A percentile compares a stretch with the other conserved stretches of the same genome.
These are phyloP conservation scores for Lophius piscatorius DNA, from an alignment of 2,113 vertebrate species.

Conservation along the genomic window DNA sequence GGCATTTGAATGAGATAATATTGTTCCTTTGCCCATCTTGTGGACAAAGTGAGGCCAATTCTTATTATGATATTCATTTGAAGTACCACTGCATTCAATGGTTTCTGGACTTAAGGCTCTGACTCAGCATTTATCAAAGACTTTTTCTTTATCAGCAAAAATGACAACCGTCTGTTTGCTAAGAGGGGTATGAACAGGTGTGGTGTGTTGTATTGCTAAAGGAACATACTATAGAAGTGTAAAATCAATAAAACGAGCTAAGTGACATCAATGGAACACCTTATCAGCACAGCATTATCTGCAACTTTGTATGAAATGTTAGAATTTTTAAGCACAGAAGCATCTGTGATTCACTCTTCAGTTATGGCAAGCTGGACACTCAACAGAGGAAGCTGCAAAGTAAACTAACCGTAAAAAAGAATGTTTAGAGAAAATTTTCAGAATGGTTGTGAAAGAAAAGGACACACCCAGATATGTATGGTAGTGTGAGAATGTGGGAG, in stretches of 20 bases:
- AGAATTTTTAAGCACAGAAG: no score
- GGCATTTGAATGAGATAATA: no score
- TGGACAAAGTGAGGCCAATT: background rate
- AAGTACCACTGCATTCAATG: no score
- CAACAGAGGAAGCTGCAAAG: background rate
- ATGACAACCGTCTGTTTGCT: conserved; percentile 17
- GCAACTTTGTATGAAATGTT: background rate
- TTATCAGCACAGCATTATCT: conserved; percentile 30
- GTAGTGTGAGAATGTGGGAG: background rate
- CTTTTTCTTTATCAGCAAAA: background rate
- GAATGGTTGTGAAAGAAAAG: background rate
- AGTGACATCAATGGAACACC: background rate
- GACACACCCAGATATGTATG: conserved; percentile 19
- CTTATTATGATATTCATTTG: background rate
- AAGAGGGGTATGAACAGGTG: background rate
- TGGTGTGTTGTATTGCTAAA: conserved; percentile 26
- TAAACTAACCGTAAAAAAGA: background rate
- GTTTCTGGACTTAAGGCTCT: no score
- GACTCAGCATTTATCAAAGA: conserved; percentile 6
- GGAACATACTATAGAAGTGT: conserved; percentile 25
- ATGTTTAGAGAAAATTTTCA: background rate
- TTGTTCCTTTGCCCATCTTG: background rate
- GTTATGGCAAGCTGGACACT: background rate
- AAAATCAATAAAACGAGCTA: conserved; percentile 29
- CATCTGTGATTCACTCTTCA: background rate